Base-by-base conservation (phyloP, 2,113 vertebrate species). In the Hyla sarda region DNA sequence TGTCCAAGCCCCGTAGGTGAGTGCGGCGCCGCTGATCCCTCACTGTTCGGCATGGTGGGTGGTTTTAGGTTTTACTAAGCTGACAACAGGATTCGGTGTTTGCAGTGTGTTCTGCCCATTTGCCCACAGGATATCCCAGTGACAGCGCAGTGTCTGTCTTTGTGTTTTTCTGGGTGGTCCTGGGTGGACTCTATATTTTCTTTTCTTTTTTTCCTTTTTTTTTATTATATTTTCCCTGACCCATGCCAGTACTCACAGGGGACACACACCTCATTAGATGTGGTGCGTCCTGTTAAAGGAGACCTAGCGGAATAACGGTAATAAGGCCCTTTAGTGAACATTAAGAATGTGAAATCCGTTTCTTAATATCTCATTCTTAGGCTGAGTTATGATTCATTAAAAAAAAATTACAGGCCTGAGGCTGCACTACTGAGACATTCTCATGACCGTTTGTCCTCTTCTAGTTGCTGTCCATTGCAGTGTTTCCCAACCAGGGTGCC, bases 1-100 rank as follows among this genome's bases (percentile, higher is more conserved):
- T 99, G 97, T 77, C 97, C 97, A 0, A 99, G 98, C 89, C 98
- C 98, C 4, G 96, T 99, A 23, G 96, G 97, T 99, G 89, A 99
- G 98, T 96, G 0, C 3, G 6, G 37, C 0, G 3, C 52, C 16
- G 6, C 62, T 19, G 79, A 65, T 11, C 23, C 30, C 8, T 12
- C 17, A 12, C 69, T 8, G 72, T 16, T 74, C 10, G 13, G 19
- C 69, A 72, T 41, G 21, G 69, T 41, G 72, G 72, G 37, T 74
- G 21, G 41, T 25, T 14, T 47, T 28, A 23, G 21, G 41, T 25
- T 14, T 47, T 28, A 11, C 65, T 19, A 13, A 69, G 58, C 58
- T 28, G n/a, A 69, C 16, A 34, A 3, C 65, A 69, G 65, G 16
- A 69, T 19, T 2, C 23, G 32, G 7, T 72, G 30, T 12, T 34